These are phyloP conservation scores for Rhynchomys soricoides DNA, from an alignment of 2,113 vertebrate species.

Conservation along the genomic window DNA sequence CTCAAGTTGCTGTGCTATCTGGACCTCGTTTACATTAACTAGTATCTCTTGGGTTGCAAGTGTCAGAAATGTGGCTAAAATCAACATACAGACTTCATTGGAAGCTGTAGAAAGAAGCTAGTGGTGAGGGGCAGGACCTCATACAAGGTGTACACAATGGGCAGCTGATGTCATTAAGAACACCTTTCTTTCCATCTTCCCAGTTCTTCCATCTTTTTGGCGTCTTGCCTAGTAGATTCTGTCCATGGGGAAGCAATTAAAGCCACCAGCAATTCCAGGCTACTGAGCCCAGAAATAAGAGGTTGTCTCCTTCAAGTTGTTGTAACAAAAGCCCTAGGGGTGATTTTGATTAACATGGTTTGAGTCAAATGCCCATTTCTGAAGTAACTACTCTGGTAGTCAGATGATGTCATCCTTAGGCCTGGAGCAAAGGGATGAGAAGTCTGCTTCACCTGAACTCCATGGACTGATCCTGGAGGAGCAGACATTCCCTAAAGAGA, in stretches of 20 bases:
- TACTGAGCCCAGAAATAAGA: conserved; percentile 52
- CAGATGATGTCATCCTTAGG: neutral
- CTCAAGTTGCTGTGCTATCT: neutral
- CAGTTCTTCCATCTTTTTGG: neutral
- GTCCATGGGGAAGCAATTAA: conserved; percentile 66
- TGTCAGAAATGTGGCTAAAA: conserved; percentile 11
- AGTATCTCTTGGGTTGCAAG: neutral
- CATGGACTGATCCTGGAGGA: neutral
- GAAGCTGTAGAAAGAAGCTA: neutral
- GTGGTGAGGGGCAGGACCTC: neutral
- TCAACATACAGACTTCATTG: neutral
- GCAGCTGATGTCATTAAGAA: neutral
- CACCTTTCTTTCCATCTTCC: neutral
- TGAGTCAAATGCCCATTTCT: conserved; percentile 61
- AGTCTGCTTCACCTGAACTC: neutral
- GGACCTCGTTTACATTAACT: neutral
- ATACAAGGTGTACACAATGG: neutral
- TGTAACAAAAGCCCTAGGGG: conserved; percentile 41
- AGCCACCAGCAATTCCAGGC: conserved; percentile 40
- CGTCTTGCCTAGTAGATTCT: conserved; percentile 36
- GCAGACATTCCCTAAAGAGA: neutral
- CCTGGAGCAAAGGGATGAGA: neutral
- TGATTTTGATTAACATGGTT: conserved; percentile 58
- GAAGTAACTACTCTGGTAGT: conserved; percentile 12
- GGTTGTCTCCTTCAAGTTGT: conserved; percentile 54